Percentiles rank a stretch among this genome's conserved stretches.
phyloP scores from a whole-genome alignment of 1,140 invertebrate genomes.

The fruit fly (Drosophila melanogaster) region DNA sequence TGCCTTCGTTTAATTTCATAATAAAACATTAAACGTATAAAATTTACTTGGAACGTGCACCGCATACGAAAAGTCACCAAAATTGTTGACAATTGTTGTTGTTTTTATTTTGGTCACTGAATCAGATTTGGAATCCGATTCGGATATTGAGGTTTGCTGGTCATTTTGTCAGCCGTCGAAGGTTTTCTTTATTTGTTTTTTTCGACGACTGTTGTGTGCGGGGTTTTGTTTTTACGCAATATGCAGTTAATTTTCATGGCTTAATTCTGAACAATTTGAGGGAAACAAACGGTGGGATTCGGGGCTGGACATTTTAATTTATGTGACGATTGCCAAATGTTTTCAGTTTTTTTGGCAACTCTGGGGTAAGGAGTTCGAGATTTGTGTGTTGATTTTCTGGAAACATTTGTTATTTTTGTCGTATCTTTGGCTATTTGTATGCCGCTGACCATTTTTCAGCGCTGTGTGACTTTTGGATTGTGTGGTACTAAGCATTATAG shows the following conservation, averaged over 20 bases:
- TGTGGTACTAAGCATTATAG: neutral
- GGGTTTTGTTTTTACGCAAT: constrained; percentile 65
- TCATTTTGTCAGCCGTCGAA: constrained; percentile 42
- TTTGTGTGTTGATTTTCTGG: constrained; percentile 32
- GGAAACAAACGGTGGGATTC: constrained; percentile 7
- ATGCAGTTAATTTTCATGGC: constrained; percentile 66
- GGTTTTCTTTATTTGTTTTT: constrained; percentile 70
- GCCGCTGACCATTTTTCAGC: constrained; percentile 1
- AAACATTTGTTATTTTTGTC: constrained; percentile 17
- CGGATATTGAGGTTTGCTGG: constrained; percentile 51
- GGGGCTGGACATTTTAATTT: constrained; percentile 60
- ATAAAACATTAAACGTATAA: constrained; percentile 78
- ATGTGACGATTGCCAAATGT: constrained; percentile 65
- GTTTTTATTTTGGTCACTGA: constrained; percentile 45
- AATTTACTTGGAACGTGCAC: constrained; percentile 67
- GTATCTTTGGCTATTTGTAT: constrained; percentile 27
- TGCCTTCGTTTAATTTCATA: constrained; percentile 71
- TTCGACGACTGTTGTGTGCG: constrained; percentile 10
- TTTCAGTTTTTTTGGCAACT: constrained; percentile 30
- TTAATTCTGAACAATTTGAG: constrained; percentile 58
- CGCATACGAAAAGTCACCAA: constrained; percentile 63
- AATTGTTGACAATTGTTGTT: constrained; percentile 54
- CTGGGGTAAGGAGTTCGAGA: constrained; percentile 20
- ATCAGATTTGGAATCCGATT: constrained; percentile 60
- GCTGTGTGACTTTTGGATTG: constrained; percentile 3